phyloP scores from a whole-genome alignment of 2,113 vertebrate species.

The Theristicus caerulescens region DNA sequence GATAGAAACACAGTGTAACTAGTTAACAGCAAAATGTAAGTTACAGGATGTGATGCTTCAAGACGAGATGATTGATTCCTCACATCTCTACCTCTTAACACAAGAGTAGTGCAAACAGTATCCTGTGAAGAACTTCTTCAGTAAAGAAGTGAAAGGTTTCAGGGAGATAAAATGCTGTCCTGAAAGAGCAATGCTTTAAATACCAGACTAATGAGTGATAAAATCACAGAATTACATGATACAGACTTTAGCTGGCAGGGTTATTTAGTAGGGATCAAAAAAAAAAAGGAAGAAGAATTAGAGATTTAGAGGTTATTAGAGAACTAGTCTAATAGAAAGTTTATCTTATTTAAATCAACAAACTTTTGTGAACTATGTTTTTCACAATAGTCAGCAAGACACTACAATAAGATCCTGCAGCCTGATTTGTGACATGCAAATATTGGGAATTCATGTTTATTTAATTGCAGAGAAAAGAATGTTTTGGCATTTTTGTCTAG shows the following conservation, averaged over 20 bases:
- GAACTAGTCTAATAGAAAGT: neutral
- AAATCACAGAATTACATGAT: neutral
- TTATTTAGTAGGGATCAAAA: neutral
- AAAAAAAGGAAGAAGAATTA: neutral
- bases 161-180: neutral
- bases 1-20: neutral
- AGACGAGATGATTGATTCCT: neutral
- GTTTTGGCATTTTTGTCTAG: neutral
- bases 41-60: neutral
- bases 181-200: neutral
- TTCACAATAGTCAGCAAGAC: neutral
- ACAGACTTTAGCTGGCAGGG: neutral
- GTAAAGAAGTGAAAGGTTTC: neutral
- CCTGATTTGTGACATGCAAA: neutral
- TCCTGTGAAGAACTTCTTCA: neutral
- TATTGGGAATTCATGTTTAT: neutral
- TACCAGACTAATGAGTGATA: neutral
- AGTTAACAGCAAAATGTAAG: neutral
- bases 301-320: neutral
- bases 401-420: neutral
- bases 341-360: neutral
- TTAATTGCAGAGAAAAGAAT: neutral
- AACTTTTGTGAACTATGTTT: neutral
- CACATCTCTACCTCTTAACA: neutral
- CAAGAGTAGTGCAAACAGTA: fast-evolving